Evolutionary conservation across 2,113 vertebrate genomes (phyloP).

Genomic region (Mystacornis crossleyi): DNA sequence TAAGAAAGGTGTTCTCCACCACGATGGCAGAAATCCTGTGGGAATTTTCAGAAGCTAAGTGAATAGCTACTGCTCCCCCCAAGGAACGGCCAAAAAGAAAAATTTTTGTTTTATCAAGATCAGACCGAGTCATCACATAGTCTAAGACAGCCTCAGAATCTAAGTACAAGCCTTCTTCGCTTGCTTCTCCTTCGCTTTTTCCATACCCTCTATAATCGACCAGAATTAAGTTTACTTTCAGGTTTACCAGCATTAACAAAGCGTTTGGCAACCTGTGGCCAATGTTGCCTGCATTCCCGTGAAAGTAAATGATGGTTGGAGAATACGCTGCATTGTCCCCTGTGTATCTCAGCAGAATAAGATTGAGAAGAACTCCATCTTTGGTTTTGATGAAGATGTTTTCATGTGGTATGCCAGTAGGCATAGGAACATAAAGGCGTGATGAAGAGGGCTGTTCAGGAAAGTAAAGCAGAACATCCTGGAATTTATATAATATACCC

Average conservation of each 20-base stretch:
- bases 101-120: conserved; percentile 98
- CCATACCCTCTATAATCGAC: conserved; percentile 97
- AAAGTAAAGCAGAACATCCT: conserved; percentile 97
- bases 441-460: conserved; percentile 97
- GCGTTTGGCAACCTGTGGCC: conserved; percentile 96
- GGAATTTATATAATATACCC: conserved; percentile 96
- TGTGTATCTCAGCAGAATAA: conserved; percentile 93
- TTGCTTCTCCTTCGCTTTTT: conserved; percentile 95
- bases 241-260: conserved; percentile 96
- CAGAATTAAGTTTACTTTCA: conserved; percentile 93
- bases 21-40: conserved; percentile 94
- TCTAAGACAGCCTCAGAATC: conserved; percentile 95
- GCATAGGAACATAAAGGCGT: conserved; percentile 96
- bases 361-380: conserved; percentile 94
- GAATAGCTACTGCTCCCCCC: conserved; percentile 94
- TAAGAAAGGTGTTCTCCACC: conserved; percentile 98
- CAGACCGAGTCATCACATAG: conserved; percentile 94
- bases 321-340: conserved; percentile 85
- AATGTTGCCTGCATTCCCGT: conserved; percentile 96
- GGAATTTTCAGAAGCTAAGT: conserved; percentile 91
- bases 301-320: conserved; percentile 96
- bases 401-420: conserved; percentile 95
- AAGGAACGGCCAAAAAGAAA: conserved; percentile 97
- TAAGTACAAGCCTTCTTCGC: conserved; percentile 91
- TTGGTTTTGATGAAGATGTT: conserved; percentile 95